A percentile compares a stretch with the other conserved stretches of the same genome.
Conservation (phyloP, 2,113 vertebrate species). For the Cyphomyrus plagiostoma region DNA sequence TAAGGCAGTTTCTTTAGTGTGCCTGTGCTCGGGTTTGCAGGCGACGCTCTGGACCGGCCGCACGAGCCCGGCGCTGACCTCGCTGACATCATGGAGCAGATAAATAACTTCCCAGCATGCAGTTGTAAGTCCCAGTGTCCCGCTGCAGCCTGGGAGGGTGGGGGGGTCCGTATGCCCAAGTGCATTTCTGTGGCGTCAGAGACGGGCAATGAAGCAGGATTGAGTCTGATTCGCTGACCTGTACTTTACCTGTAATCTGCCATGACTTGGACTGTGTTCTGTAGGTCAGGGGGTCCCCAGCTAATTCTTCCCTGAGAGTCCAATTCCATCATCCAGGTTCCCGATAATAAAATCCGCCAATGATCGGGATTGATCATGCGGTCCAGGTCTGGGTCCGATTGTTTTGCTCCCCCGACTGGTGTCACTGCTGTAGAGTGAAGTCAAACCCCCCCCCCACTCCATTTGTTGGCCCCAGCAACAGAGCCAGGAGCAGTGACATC, state of each 20-base stretch:
- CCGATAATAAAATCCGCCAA: background rate
- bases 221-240: background rate
- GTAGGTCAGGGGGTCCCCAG: background rate
- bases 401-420: background rate
- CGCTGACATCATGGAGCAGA: constrained; percentile 92
- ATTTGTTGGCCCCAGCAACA: background rate
- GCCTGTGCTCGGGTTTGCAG: constrained; percentile 45
- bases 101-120: constrained; percentile 89
- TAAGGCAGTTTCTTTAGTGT: background rate
- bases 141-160: background rate
- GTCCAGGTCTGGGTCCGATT: background rate
- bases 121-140: constrained; percentile 70
- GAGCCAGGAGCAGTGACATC: background rate
- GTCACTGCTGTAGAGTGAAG: background rate
- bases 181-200: background rate
- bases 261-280: background rate
- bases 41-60: constrained; percentile 75
- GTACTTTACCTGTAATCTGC: background rate
- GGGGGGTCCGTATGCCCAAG: background rate
- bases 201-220: background rate
- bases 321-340: background rate
- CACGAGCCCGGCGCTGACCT: constrained; percentile 80
- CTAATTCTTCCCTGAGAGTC: background rate
- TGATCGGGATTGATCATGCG: background rate
- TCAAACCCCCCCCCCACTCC: background rate